phyloP scores from a whole-genome alignment of 2,797 vertebrate genomes.

The Spinus olivaceus region DNA sequence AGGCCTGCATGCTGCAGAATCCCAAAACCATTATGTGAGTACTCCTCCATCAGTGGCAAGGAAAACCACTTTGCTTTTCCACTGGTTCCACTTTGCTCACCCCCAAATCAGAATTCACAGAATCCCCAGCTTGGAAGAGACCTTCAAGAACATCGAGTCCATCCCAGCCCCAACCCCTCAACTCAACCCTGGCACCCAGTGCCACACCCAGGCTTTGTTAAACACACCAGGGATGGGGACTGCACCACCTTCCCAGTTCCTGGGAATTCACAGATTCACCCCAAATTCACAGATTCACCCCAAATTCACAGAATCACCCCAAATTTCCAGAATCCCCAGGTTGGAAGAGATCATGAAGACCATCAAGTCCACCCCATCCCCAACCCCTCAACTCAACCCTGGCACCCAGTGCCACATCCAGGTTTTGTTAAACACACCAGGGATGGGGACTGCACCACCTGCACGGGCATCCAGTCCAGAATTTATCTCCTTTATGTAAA shows the following conservation, averaged over 20 bases:
- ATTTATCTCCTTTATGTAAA: background rate
- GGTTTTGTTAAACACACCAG: background rate
- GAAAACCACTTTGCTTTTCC: background rate
- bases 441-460: background rate
- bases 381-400: too few species aligned
- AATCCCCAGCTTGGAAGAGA: background rate
- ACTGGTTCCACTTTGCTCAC: fast-evolving
- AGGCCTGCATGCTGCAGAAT: conserved; percentile 96
- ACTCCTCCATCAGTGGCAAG: background rate
- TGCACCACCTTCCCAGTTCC: too few species aligned
- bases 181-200: too few species aligned
- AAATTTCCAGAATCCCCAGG: background rate
- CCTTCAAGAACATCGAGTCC: too few species aligned
- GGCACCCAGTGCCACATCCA: background rate
- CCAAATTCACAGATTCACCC: too few species aligned
- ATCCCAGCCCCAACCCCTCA: too few species aligned
- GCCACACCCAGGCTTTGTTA: too few species aligned
- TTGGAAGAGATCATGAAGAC: background rate
- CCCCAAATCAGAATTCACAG: background rate
- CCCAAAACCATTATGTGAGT: conserved; percentile 96
- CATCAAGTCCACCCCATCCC: too few species aligned
- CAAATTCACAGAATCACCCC: too few species aligned
- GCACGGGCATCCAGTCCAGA: background rate
- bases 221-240: too few species aligned
- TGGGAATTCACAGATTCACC: too few species aligned